Base-by-base conservation (phyloP, 2,888 invertebrate species). In the Prenolepis imparis region DNA sequence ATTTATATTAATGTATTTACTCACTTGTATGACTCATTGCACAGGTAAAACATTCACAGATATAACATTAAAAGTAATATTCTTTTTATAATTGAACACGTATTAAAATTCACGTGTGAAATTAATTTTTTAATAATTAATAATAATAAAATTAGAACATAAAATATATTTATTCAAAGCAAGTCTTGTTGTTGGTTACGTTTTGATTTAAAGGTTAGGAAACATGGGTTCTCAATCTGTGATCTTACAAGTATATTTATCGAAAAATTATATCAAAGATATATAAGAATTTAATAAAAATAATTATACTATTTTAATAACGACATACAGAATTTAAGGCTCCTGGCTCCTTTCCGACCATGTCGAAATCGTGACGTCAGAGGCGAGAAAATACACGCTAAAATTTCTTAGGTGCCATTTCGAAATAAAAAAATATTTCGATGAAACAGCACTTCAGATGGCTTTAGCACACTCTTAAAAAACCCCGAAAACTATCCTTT, bases 21-120 rank as follows among this genome's bases (percentile, higher is more conserved):
- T 64, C 18, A 77, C 77, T 24, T 66, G 67, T 12, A 9, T 0
- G n/a, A 5, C n/a, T 77, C 68, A 75, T 75, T 11, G 6, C 32
- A 36, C 1, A 63, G 5, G 18, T 41, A 59, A 41, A 36, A 21
- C 21, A 64, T n/a, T 1, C 32, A 70, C 21, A 8, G 2, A 0
- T 21, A 36, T 66, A 32, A 68, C 32, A 52, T 59, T 59, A 11
- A 11, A 39, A 32, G 21, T 59, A 72, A n/a, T 52, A 3, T 57
- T 59, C 3, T 39, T 57, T 36, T 24, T 4, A 24, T 15, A 18
- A 18, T 59, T 12, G n/a, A n/a, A 41, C 3, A 39, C 12, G 39
- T 1, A 6, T 28, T 39, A 59, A 59, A 59, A 28, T 32, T 28
- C 61, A 61, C 3, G 8, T 32, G 28, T 28, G 28, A 66, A 66